These are phyloP conservation scores for Oreochromis niloticus DNA, from an alignment of 2,113 vertebrate species.

Conservation along the genomic window DNA sequence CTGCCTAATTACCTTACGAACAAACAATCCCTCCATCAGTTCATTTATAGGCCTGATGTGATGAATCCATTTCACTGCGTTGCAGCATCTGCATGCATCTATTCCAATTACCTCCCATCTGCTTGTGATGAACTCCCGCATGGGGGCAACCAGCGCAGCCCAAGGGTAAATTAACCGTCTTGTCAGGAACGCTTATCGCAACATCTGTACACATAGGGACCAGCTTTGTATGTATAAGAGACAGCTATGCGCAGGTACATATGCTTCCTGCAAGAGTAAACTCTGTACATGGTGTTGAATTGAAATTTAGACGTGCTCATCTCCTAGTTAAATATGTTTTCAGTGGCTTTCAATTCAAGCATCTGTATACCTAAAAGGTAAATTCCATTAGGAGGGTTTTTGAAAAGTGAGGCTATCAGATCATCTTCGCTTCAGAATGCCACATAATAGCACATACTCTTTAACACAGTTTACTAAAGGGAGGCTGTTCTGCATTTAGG, in stretches of 20 bases:
- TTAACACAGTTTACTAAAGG: not conserved
- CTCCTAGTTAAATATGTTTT: not conserved
- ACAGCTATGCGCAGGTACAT: conserved; percentile 9
- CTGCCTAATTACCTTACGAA: conserved; percentile 90
- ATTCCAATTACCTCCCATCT: conserved; percentile 83
- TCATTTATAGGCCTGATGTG: conserved; percentile 78
- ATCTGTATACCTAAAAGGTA: not conserved
- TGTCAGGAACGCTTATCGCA: conserved; percentile 67
- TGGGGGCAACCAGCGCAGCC: conserved; percentile 48
- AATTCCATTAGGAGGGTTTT: not conserved
- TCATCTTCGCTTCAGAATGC: not conserved
- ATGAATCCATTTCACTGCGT: conserved; percentile 79
- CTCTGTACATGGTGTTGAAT: not conserved
- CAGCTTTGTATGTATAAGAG: conserved; percentile 42
- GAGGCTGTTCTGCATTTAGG: not conserved
- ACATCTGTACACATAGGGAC: conserved; percentile 69
- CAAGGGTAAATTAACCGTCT: conserved; percentile 74
- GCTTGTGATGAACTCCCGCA: conserved; percentile 69
- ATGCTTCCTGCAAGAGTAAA: conserved; percentile 1
- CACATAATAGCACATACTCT: not conserved
- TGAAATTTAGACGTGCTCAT: not conserved
- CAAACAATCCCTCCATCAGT: conserved; percentile 81
- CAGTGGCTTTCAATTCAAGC: not conserved
- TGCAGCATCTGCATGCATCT: conserved; percentile 83
- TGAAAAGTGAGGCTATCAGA: not conserved